These are phyloP conservation scores for Coregonus sp. DNA, from an alignment of 2,797 vertebrate genomes.

Conservation along the genomic window DNA sequence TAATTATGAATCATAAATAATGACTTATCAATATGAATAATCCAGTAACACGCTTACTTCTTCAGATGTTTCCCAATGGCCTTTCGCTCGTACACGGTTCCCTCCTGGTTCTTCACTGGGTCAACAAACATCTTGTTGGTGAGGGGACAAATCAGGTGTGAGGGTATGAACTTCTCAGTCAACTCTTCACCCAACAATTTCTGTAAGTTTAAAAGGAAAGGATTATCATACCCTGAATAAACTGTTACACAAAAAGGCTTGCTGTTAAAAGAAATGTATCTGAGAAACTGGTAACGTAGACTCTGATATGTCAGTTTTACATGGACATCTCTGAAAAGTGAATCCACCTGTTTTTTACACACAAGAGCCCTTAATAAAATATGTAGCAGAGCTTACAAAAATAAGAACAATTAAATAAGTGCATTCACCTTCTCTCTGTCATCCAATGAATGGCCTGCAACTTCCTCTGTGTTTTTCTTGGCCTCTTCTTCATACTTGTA, in stretches of 20 bases:
- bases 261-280: too few relatives aligned
- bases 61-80: conserved; percentile 61
- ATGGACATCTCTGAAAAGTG: too few relatives aligned
- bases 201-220: conserved; percentile 27
- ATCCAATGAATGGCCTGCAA: conserved; percentile 55
- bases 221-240: too few relatives aligned
- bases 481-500: conserved; percentile 53
- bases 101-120: conserved; percentile 55
- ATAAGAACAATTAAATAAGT: too few relatives aligned
- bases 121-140: conserved; percentile 65
- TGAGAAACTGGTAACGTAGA: too few relatives aligned
- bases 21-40: background rate
- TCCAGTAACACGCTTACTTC: conserved; percentile 37
- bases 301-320: too few relatives aligned
- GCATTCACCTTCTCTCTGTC: conserved; percentile 60
- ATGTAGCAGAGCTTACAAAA: too few relatives aligned
- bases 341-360: too few relatives aligned
- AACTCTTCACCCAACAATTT: conserved; percentile 39
- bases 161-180: conserved; percentile 28
- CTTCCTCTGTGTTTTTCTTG: conserved; percentile 43
- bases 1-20: background rate
- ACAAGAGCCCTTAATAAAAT: too few relatives aligned
- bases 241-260: too few relatives aligned
- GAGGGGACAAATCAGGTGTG: conserved; percentile 60
- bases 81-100: conserved; percentile 58